A percentile compares a stretch with the other conserved stretches of the same genome.
Conservation (phyloP, 1,140 invertebrate genomes). For the Pogonomyrmex californicus region DNA sequence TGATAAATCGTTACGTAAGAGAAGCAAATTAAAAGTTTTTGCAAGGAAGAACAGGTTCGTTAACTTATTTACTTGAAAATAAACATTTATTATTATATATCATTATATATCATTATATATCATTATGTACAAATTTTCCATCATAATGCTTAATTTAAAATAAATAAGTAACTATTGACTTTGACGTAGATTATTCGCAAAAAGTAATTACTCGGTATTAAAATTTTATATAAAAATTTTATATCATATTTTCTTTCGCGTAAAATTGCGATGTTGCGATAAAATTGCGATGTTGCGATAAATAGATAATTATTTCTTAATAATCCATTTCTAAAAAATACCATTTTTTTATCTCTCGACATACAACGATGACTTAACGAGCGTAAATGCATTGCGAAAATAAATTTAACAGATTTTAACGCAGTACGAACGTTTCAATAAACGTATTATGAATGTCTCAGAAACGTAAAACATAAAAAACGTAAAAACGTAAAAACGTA, state of each 20-base stretch:
- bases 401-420: not conserved
- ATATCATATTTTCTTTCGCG: not conserved
- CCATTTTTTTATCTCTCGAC: not conserved
- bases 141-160: not conserved
- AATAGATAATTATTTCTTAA: not conserved
- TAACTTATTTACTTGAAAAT: not conserved
- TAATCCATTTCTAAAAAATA: not conserved
- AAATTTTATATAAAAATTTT: not conserved
- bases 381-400: not conserved
- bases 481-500: not conserved
- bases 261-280: not conserved
- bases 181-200: not conserved
- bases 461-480: not conserved
- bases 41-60: slow-evolving; percentile 6
- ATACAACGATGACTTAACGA: not conserved
- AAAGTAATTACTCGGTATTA: not conserved
- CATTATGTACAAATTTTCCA: not conserved
- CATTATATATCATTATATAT: not conserved
- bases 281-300: not conserved
- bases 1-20: no score
- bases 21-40: not conserved
- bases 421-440: not conserved
- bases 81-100: not conserved
- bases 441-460: slow-evolving; percentile 4
- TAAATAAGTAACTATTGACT: not conserved